phyloP scores from a whole-genome alignment of 2,113 vertebrate species.

The Crypturellus undulatus region DNA sequence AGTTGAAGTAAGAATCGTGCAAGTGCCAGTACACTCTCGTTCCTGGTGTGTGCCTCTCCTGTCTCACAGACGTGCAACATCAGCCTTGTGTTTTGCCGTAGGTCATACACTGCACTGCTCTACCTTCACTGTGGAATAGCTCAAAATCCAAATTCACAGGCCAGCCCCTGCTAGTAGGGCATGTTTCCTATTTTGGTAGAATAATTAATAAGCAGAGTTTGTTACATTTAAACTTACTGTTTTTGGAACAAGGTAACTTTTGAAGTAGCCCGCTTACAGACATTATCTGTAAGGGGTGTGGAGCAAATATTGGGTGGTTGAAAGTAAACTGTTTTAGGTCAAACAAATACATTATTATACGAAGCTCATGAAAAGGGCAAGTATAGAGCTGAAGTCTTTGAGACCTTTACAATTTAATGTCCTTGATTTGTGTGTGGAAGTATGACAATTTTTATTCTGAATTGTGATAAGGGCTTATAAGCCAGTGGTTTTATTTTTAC shows the following conservation, averaged over 20 bases:
- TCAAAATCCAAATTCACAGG: conserved; percentile 5
- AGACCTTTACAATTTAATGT: neutral
- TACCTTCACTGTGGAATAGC: conserved; percentile 14
- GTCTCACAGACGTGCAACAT: conserved; percentile 11
- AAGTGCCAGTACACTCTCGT: conserved; percentile 79
- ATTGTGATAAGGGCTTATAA: conserved; percentile 4
- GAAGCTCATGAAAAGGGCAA: neutral
- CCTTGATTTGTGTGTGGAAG: neutral
- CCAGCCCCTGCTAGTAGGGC: neutral
- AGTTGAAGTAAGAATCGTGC: conserved; percentile 68
- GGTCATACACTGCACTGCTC: conserved; percentile 28
- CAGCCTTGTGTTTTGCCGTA: conserved; percentile 73
- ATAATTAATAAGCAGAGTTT: neutral
- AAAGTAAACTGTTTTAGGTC: conserved; percentile 26
- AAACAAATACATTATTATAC: neutral
- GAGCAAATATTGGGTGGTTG: neutral
- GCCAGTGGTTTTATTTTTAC: conserved; percentile 35
- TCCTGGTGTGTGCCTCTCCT: conserved; percentile 73
- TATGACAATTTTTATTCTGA: conserved; percentile 14
- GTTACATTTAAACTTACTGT: neutral
- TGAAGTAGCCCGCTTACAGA: neutral
- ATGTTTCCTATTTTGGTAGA: neutral
- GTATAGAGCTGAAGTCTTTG: neutral
- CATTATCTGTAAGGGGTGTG: conserved; percentile 17
- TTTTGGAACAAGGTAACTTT: conserved; percentile 49